A percentile compares a stretch with the other conserved stretches of the same genome.
phyloP scores from a whole-genome alignment of 2,888 invertebrate genomes.

The Isoperla grammatica region DNA sequence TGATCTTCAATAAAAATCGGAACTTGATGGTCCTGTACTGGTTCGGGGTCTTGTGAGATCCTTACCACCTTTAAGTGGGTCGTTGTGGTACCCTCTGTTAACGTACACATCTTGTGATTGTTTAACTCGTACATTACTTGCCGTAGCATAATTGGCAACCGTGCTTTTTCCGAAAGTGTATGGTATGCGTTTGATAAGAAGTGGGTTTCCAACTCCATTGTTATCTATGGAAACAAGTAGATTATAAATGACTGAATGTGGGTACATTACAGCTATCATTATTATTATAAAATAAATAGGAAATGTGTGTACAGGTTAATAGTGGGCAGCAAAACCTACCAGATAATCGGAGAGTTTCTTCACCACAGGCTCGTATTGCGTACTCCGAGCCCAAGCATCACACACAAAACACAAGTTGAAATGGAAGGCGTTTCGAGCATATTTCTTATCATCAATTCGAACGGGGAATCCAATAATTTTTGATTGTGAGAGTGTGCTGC shows the following conservation, averaged over 20 bases:
- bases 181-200: constrained; percentile 66
- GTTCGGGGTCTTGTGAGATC: constrained; percentile 71
- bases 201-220: constrained; percentile 78
- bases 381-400: constrained; percentile 80
- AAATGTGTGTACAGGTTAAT: no score
- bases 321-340: constrained; percentile 44
- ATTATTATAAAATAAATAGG: no score
- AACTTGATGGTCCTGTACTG: constrained; percentile 84
- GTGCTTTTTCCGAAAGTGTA: constrained; percentile 51
- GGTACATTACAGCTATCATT: no score
- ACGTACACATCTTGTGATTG: constrained; percentile 67
- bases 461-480: constrained; percentile 93
- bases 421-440: constrained; percentile 88
- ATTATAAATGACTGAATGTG: no score
- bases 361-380: constrained; percentile 90
- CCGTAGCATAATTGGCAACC: constrained; percentile 67
- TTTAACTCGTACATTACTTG: constrained; percentile 80
- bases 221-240: constrained; percentile 48
- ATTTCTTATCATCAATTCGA: constrained; percentile 79
- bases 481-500: constrained; percentile 67
- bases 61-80: constrained; percentile 85
- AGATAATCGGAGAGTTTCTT: constrained; percentile 91
- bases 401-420: constrained; percentile 95
- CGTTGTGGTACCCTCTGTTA: constrained; percentile 80
- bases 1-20: constrained; percentile 71